Conservation (phyloP, 2,113 vertebrate genomes). For the Leuciscus idus region DNA sequence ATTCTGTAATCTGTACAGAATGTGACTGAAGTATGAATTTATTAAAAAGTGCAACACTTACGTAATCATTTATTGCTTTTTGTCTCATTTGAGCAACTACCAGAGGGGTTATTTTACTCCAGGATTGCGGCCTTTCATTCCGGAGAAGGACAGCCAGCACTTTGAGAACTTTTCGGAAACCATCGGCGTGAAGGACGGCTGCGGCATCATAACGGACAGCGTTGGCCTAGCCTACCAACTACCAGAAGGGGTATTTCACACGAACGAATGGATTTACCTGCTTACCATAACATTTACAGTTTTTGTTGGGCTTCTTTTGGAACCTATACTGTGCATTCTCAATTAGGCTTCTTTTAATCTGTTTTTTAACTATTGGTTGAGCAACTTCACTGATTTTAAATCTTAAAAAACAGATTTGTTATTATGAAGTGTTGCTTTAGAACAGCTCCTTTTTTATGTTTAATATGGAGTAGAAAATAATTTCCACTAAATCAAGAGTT, state of each 20-base stretch:
- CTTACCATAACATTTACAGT: not conserved
- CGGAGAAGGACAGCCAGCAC: conserved; percentile 97
- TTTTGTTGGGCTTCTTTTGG: not conserved
- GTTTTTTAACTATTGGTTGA: not conserved
- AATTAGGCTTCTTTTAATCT: not conserved
- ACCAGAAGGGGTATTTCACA: no score
- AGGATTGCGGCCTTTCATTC: conserved; percentile 96
- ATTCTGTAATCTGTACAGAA: conserved; percentile 60
- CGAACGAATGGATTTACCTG: not conserved
- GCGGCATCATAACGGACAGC: conserved; percentile 97
- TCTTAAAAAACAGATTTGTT: no score
- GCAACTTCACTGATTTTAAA: not conserved
- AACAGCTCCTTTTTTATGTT: not conserved
- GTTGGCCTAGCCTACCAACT: conserved; percentile 74
- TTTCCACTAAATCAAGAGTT: not conserved
- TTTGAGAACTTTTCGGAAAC: conserved; percentile 98
- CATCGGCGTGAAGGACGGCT: conserved; percentile 94
- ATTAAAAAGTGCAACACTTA: conserved; percentile 56
- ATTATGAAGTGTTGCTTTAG: not conserved
- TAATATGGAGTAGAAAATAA: not conserved
- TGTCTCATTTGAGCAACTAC: not conserved
- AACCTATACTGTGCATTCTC: no score
- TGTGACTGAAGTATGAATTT: conserved; percentile 42
- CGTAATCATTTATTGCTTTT: not conserved
- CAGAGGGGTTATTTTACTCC: not conserved